phyloP scores from a whole-genome alignment of 2,113 vertebrate species.

The Propithecus coquereli region DNA sequence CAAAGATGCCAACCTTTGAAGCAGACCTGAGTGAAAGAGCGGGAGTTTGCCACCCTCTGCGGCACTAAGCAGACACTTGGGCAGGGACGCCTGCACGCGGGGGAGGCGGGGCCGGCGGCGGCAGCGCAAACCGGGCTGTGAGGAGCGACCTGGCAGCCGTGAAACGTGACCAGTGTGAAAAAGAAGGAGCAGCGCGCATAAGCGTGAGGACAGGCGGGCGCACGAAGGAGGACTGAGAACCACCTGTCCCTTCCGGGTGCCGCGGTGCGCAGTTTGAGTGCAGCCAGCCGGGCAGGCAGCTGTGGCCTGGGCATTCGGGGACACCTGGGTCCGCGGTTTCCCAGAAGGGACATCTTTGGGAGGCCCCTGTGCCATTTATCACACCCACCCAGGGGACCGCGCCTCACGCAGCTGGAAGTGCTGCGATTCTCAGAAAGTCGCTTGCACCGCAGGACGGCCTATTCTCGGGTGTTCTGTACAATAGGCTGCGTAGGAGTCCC shows the following conservation, averaged over 20 bases:
- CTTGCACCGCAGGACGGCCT: fast-evolving
- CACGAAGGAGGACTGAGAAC: not conserved
- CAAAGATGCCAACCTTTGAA: not conserved
- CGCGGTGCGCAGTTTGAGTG: too few relatives aligned
- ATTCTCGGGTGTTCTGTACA: not conserved
- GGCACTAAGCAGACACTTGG: too few relatives aligned
- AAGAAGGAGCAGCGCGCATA: too few relatives aligned
- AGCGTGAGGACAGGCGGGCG: too few relatives aligned
- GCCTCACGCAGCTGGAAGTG: fast-evolving
- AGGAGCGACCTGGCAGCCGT: not conserved
- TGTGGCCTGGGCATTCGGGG: too few relatives aligned
- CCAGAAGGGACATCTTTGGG: not conserved
- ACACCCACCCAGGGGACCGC: fast-evolving
- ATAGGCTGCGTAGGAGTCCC: fast-evolving
- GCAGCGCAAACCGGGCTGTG: fast-evolving
- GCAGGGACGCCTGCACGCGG: too few relatives aligned
- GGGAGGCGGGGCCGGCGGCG: too few relatives aligned
- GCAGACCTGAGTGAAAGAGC: not conserved
- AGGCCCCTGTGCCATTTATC: not conserved
- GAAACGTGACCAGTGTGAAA: fast-evolving
- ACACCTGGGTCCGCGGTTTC: not conserved
- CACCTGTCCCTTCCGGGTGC: too few relatives aligned
- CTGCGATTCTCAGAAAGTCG: too few relatives aligned
- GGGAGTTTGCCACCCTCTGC: not conserved
- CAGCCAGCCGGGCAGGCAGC: not conserved